Evolutionary conservation across 23 tunicate genomes (phyloP), one percentile per base, ranked within the genome.

Genomic region (Halocynthia roretzi): DNA sequence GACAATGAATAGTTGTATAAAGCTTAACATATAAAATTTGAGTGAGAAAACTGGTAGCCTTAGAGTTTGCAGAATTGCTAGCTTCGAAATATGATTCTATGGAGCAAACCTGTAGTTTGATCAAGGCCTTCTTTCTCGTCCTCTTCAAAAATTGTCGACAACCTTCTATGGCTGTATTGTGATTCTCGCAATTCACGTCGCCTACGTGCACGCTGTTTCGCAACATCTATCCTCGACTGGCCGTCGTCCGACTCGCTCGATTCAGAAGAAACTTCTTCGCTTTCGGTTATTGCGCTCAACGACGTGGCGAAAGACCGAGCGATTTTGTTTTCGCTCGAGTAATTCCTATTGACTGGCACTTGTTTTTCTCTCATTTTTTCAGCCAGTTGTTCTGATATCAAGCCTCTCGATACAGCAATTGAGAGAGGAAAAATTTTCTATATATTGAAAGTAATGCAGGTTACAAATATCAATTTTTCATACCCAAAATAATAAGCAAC

Each of bases 221-320:
- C 78, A 20, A n/a, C n/a, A n/a, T 54, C 56, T 8, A 56, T 54
- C 31, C 56, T 64, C 0, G 56, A 74, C 8, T 17, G 40, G 8
- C 54, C 54, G 55, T 74, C 78, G 8, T 74, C 78, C 8, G 78
- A 74, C 23, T 74, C 78, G 78, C 78, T 74, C 18, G 78, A 74
- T 31, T 31, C 44, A 8, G 78, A 74, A 52, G 56, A 54, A 62
- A 74, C 63, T 74, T 74, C 78, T 62, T 74, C 78, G 8, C 54
- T 9, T 71, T 71, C 76, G 62, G 78, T 74, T 19, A 74, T 74
- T 0, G 78, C 55, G 56, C 56, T 64, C 56, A 74, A 48, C 2
- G 31, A 23, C 8, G 60, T 54, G 63, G 64, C 12, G 6, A 53
- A 74, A 15, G 55, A 54, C 0, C 64, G 78, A 54, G 10, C 22